Evolutionary conservation across 1,140 invertebrate genomes (phyloP), one percentile per base, ranked within the genome.

Genomic region (Homalodisca vitripennis): DNA sequence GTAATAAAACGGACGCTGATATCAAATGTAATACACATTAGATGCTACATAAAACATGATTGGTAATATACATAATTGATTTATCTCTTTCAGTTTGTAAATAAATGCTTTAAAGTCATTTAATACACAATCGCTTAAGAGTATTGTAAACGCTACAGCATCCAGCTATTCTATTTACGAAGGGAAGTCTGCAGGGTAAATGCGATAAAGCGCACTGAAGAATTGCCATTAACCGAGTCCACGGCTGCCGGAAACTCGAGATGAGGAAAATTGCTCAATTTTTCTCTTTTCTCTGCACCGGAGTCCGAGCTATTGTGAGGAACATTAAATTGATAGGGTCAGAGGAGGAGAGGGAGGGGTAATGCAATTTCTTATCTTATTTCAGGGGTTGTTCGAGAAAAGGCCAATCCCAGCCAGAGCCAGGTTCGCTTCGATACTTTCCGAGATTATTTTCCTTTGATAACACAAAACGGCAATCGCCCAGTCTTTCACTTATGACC

Each of bases 261-360:
- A 60, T 60, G 60, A 63, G 27, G 60, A 47, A 66, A 66, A 66
- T 66, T 66, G 41, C 63, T 66, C 63, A 66, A 66, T 66, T 66
- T 66, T 66, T 66, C 63, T 17, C 63, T 66, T 47, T 47, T 66
- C 63, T 63, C 29, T 32, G 31, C 29, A 14, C 30, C 31, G 14
- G 60, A 46, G 32, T 66, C 32, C 63, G 10, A 46, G 32, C 30
- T 29, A 66, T 66, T 66, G 63, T 66, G 63, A 46, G 32, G n/a
- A 24, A 47, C 32, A 66, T 66, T 66, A 47, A 66, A 46, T 47
- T 46, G 34, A 66, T 46, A 66, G 63, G 55, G 55, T 30, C 22
- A 6, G n/a, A n/a, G n/a, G 32, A 17, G 63, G 34, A 3, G 20
- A 24, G 27, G 32, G 32, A 17, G 41, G 27, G 63, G 63, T 66